Base-by-base conservation (phyloP, 2,113 vertebrate genomes). In the Datnioides undecimradiatus region DNA sequence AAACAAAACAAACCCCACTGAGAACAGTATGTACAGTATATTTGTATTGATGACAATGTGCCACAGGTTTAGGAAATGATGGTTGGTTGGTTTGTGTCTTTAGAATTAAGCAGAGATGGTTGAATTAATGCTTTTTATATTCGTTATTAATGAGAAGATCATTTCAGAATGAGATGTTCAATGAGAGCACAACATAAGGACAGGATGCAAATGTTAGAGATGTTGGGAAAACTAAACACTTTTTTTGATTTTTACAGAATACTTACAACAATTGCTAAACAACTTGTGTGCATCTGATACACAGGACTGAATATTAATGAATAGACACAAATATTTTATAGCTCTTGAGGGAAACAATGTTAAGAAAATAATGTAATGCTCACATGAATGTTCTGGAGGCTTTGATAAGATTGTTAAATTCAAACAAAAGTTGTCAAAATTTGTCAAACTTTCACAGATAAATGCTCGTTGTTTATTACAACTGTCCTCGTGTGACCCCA, bases 1-100 rank as follows among this genome's bases (percentile, higher is more conserved):
- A 72, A 49, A 45, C 43, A 45, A 49, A 82, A 29, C 62, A 48
- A 48, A 69, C 41, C 62, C 66, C 51, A 54, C 46, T 48, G 66
- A 81, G 60, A 49, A 40, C 23, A 51, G 62, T 79, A 59, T 87
- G 67, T 81, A 80, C 74, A 75, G 72, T 52, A 67, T 77, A 55
- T 83, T 78, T 90, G 73, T 84, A 72, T 80, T 8, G 49, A 62
- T 58, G 40, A 82, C 41, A 40, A 79, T 74, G 83, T 88, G 86
- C 88, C 74, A 87, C 78, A 58, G 57, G 76, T 73, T 73, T 34
- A 65, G 67, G 67, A 45, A 51, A n/a, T 43, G 62, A 65, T n/a
- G 65, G 23, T 21, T 55, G 23, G 60, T 67, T 65, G 36, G 33
- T 46, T 65, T 41, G 36, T 52, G 45, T 38, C 29, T 17, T 17